Evolutionary conservation across 53 echinoderm and acorn worm genomes (phyloP).

Genomic region (Temnopleurus reevesii): DNA sequence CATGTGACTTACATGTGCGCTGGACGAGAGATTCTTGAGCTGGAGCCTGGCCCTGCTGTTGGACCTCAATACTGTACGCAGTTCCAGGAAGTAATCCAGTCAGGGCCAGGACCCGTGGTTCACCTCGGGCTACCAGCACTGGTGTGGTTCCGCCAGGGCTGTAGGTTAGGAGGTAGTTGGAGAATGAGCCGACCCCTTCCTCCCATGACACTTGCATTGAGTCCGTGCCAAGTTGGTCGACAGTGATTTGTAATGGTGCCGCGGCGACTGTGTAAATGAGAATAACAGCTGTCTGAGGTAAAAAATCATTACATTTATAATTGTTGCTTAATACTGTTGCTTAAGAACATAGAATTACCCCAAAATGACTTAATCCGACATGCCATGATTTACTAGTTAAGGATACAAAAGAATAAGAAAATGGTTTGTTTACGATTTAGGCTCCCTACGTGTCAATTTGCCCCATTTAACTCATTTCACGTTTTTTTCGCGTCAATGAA

Average conservation of each 20-base stretch:
- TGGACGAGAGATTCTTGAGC: background rate
- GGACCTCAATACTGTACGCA: conserved; percentile 53
- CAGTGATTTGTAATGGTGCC: conserved; percentile 38
- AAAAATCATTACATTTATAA: too few relatives aligned
- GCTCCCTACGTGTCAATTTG: too few relatives aligned
- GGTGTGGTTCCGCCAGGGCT: background rate
- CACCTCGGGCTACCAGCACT: conserved; percentile 22
- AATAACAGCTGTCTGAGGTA: too few relatives aligned
- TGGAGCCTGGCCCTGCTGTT: conserved; percentile 11
- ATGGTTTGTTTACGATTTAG: too few relatives aligned
- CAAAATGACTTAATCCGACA: too few relatives aligned
- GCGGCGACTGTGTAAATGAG: conserved; percentile 54
- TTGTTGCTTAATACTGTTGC: too few relatives aligned
- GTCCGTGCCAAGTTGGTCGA: conserved; percentile 27
- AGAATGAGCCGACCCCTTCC: conserved; percentile 45
- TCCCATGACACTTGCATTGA: conserved; percentile 38
- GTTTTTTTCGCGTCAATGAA: too few relatives aligned
- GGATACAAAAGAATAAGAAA: too few relatives aligned
- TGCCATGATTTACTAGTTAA: too few relatives aligned
- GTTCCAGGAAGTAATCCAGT: conserved; percentile 43
- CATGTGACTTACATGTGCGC: conserved; percentile 38
- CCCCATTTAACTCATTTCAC: too few relatives aligned
- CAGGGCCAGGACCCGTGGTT: conserved; percentile 5
- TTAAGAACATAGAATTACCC: too few relatives aligned
- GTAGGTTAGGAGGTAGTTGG: conserved; percentile 57